Base-by-base conservation (phyloP, 2,113 vertebrate species). In the Beaufortia kweichowensis region DNA sequence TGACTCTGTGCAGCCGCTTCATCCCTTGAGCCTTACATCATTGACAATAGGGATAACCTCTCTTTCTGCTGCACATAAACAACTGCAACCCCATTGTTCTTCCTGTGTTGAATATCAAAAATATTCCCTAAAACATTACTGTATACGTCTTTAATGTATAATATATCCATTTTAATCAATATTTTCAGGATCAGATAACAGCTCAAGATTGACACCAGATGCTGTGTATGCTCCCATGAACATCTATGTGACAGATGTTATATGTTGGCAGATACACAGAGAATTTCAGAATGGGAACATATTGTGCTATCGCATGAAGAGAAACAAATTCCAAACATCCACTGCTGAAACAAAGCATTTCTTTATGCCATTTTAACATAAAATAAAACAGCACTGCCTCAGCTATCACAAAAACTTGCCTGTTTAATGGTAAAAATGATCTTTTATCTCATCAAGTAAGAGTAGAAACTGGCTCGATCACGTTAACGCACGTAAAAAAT, bases 1-100 rank as follows among this genome's bases (percentile, higher is more conserved):
- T 79, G 81, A 85, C 68, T 71, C 69, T 55, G 64, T 67, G 74
- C 50, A 80, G 43, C 60, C 71, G 55, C 70, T 55, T 53, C 24
- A 69, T 72, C 82, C 62, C 77, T 57, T n/a, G 78, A 78, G 84
- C 76, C 21, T 81, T 79, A 66, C 80, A 73, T 81, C 82, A 81
- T 66, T 41, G 11, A 82, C 57, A 78, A 53, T 21, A 57, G 64
- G 65, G 71, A 28, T 23, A 17, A 41, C 50, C 21, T 59, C 7
- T 57, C 67, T 80, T 63, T 29, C 28, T 43, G 28, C 56, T 66
- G 59, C 33, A 74, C 33, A 59, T 21, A 11, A 61, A 63, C 31
- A 29, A 74, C 50, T 59, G 26, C 35, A 23, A 41, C 3, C 17
- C 11, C 19, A 35, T 41, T 75, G 55, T 39, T 67, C 29, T 73